These are phyloP conservation scores for Neomorphus geoffroyi DNA, from an alignment of 2,797 vertebrate species.

Conservation along the genomic window DNA sequence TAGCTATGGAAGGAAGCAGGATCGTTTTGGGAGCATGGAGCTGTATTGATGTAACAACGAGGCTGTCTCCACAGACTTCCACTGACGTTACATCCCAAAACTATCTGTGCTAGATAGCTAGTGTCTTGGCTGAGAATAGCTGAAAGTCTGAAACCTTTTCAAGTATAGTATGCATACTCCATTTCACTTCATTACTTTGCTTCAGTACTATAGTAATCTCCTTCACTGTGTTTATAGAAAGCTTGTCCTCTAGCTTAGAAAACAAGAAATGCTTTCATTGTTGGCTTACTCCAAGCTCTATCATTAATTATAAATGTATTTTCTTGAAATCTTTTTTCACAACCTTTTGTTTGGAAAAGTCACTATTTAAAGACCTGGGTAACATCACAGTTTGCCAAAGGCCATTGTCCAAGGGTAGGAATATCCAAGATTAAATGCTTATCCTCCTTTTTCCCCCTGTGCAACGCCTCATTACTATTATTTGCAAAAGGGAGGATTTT, in stretches of 20 bases:
- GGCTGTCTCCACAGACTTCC: not conserved
- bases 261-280: slow-evolving; percentile 50
- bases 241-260: slow-evolving; percentile 51
- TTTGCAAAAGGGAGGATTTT: not conserved
- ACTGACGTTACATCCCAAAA: not conserved
- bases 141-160: slow-evolving; percentile 41
- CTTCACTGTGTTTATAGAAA: slow-evolving; percentile 35
- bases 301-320: slow-evolving; percentile 49
- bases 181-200: slow-evolving; percentile 40
- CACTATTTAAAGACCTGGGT: slow-evolving; percentile 36
- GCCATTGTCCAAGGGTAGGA: not conserved
- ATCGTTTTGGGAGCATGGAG: not conserved
- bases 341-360: slow-evolving; percentile 39
- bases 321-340: slow-evolving; percentile 39
- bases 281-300: slow-evolving; percentile 31
- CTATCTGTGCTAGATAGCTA: not conserved
- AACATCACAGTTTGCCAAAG: slow-evolving; percentile 28
- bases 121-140: not conserved
- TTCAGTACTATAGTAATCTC: slow-evolving; percentile 48
- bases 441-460: not conserved
- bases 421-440: slow-evolving; percentile 20
- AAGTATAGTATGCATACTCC: not conserved
- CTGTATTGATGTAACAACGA: not conserved
- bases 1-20: not conserved
- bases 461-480: not conserved